Evolutionary conservation across 2,888 invertebrate species (phyloP), one percentile per base, ranked within the genome.

Genomic region (Eumerus sabulonum): DNA sequence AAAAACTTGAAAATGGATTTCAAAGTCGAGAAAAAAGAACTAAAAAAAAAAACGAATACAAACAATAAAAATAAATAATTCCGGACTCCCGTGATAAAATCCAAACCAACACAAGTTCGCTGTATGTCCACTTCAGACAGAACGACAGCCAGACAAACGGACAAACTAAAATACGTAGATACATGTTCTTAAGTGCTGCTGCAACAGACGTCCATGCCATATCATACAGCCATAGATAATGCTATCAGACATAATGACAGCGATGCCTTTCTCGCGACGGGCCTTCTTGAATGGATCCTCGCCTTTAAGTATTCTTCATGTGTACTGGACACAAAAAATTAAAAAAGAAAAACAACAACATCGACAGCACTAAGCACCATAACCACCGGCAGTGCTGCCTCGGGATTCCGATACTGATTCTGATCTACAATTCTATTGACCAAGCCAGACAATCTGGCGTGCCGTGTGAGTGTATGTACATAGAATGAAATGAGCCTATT

Each of bases 371-470:
- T 27, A 27, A 27, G 27, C 27, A 27, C 27, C 27, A 27, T 2
- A 27, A 27, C 27, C 27, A 27, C 27, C 27, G 27, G 27, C 27
- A 2, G 27, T 27, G 27, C 27, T 27, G 3, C 27, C 2, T 27
- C 48, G 45, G 40, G 40, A 56, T 45, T 48, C 70, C 56, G 68
- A 70, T 60, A 60, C 66, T 60, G 54, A 59, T 68, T 44, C 60
- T 36, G 53, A 79, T 79, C 68, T 79, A 79, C 67, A 68, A 74
- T 79, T 79, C 79, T 79, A 79, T 79, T 70, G 73, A 79, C 60
- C 74, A 60, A 70, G 79, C 79, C 79, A 79, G 79, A 79, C 79
- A 79, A 70, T 68, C 59, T 79, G 79, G 79, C 79, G 79, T 79
- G 74, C n/a, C n/a, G n/a, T 68, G 68, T 70, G 79, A 70, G 59